Percentiles rank a stretch among this genome's conserved stretches.
Evolutionary conservation across 2,888 invertebrate genomes (phyloP).

Genomic region (Ecliptopera silaceata): DNA sequence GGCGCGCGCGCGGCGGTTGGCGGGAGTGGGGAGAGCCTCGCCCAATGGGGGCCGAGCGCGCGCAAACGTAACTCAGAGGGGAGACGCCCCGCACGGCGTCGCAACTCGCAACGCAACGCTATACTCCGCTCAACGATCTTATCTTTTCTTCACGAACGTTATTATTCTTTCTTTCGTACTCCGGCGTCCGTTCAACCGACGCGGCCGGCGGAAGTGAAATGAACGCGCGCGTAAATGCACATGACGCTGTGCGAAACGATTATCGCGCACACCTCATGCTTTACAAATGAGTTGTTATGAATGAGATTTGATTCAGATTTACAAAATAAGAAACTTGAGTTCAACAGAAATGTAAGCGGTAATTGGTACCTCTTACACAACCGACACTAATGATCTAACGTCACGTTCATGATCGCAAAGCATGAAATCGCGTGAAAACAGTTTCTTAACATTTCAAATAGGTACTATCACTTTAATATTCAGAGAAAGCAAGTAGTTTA

Average conservation of each 20-base stretch:
- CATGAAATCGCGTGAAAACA: slow-evolving; percentile 22
- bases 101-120: slow-evolving; percentile 17
- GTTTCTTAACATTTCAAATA: slow-evolving; percentile 15
- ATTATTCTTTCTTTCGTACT: slow-evolving; percentile 78
- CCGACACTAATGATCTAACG: slow-evolving; percentile 19
- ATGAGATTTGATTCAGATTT: slow-evolving; percentile 39
- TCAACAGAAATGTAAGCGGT: slow-evolving; percentile 18
- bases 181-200: slow-evolving; percentile 75
- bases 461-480: background rate
- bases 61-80: slow-evolving; percentile 68
- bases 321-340: slow-evolving; percentile 27
- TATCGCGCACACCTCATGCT: slow-evolving; percentile 37
- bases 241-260: slow-evolving; percentile 42
- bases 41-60: slow-evolving; percentile 67
- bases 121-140: slow-evolving; percentile 55
- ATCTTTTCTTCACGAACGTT: slow-evolving; percentile 77
- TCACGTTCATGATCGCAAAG: slow-evolving; percentile 19
- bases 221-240: slow-evolving; percentile 77
- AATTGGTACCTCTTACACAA: slow-evolving; percentile 15
- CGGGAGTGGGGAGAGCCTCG: slow-evolving; percentile 45
- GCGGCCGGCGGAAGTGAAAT: slow-evolving; percentile 73
- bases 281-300: slow-evolving; percentile 35
- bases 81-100: slow-evolving; percentile 50
- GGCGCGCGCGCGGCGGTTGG: slow-evolving; percentile 68
- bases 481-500: background rate